Conservation (phyloP, 1,140 invertebrate genomes). For the Drosophila yakuba region DNA sequence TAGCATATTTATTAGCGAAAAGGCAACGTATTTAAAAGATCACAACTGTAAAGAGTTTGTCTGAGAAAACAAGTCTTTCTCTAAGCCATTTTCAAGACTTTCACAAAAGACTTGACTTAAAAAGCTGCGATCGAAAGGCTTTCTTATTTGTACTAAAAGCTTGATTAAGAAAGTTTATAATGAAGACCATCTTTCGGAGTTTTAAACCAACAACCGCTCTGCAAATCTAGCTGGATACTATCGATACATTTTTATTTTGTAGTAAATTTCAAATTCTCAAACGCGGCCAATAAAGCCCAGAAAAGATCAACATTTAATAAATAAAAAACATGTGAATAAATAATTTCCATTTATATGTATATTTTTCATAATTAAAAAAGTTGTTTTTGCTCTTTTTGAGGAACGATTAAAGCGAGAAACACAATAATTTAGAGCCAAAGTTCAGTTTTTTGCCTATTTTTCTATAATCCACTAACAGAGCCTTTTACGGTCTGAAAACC, state of each 20-base stretch:
- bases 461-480: conserved; percentile 27
- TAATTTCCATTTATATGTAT: not conserved
- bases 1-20: conserved; percentile 4
- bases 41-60: conserved; percentile 12
- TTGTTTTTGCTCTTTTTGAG: not conserved
- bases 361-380: conserved; percentile 1
- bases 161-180: not conserved
- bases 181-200: conserved; percentile 4
- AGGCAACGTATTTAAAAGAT: not conserved
- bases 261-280: not conserved
- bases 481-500: conserved; percentile 66
- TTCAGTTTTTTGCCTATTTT: not conserved
- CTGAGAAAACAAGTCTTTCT: not conserved
- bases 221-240: not conserved
- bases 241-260: not conserved
- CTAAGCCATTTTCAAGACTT: not conserved
- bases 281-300: too few species aligned
- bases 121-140: conserved; percentile 6
- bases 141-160: conserved; percentile 22
- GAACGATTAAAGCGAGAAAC: not conserved
- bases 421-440: conserved; percentile 1
- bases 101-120: not conserved
- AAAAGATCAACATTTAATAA: too few species aligned
- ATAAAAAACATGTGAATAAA: not conserved
- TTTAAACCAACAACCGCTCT: conserved; percentile 1